Base-by-base conservation (phyloP, 2,888 invertebrate genomes). In the Apeira syringaria region DNA sequence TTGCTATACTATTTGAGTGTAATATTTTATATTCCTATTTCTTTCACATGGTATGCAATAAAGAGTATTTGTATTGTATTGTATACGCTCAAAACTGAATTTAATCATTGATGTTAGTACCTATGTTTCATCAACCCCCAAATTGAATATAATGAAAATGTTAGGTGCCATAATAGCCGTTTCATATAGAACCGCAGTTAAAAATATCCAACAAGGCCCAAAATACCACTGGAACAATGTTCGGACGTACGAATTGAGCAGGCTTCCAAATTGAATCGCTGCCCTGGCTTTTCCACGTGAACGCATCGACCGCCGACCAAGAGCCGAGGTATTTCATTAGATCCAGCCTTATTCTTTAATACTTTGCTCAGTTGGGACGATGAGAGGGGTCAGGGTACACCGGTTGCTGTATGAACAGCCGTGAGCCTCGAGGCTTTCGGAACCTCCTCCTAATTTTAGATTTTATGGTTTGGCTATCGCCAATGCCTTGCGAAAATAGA, bases 191-290 rank as follows among this genome's bases (percentile, higher is more conserved):
- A n/a, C 24, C 10, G 9, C 27, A 10, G 39, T 39, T 45, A 40
- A 40, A 45, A 45, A 45, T 45, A 45, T 8, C 17, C 34, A 47
- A 41, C 35, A 37, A 20, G 3, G 47, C 38, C 18, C 34, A 29
- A 42, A 47, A 45, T 40, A 45, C 31, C 22, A 17, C 9, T 22
- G 34, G 39, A 32, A 40, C 35, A 31, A 30, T 31, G 27, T 27
- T 20, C 30, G 17, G 22, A 18, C 29, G 18, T 17, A 37, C 56
- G 51, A 50, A 56, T 50, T 57, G 58, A 64, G 72, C 69, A 69
- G 69, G 68, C 64, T 63, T 64, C 64, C 58, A 68, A 78, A 79
- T 75, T 73, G 64, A 66, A 71, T 69, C 56, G 64, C 62, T 59
- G 59, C 64, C 56, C 42, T 26, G 28, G 43, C 36, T 56, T 69